Conservation (phyloP, 2,797 vertebrate species). For the Coendou prehensilis region DNA sequence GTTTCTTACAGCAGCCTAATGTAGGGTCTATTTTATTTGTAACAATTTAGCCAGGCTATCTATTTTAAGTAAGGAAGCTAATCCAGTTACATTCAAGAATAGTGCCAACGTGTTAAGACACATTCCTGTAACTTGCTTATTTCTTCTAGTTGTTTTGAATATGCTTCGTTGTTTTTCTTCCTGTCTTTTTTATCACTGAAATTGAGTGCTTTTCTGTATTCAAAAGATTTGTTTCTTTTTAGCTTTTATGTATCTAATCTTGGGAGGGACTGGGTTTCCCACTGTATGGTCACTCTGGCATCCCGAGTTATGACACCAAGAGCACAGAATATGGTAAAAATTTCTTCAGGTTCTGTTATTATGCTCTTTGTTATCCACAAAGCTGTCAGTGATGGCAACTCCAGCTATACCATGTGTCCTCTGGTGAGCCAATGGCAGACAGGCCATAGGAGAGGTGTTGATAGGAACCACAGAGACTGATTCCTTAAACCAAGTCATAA, state of each 20-base stretch:
- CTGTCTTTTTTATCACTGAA: not conserved
- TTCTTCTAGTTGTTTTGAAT: not conserved
- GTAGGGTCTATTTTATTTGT: not conserved
- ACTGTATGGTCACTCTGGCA: not conserved
- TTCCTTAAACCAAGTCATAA: not conserved
- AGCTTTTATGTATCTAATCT: not conserved
- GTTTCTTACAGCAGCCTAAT: not conserved
- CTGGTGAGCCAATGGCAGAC: not conserved
- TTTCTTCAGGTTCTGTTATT: not conserved
- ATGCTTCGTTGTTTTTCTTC: not conserved
- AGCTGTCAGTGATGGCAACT: not conserved
- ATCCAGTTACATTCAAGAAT: not conserved
- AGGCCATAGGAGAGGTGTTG: not conserved
- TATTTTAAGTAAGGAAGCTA: not conserved
- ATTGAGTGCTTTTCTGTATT: not conserved
- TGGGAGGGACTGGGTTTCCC: not conserved
- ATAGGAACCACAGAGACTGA: not conserved
- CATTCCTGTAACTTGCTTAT: not conserved
- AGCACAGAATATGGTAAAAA: not conserved
- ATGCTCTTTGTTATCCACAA: not conserved
- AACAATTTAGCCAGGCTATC: not conserved
- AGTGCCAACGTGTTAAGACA: not conserved
- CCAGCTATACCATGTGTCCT: not conserved
- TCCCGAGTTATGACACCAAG: too few relatives aligned
- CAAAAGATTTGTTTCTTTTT: not conserved